phyloP scores from a whole-genome alignment of 2,113 vertebrate species.

The Dermatemys mawii region DNA sequence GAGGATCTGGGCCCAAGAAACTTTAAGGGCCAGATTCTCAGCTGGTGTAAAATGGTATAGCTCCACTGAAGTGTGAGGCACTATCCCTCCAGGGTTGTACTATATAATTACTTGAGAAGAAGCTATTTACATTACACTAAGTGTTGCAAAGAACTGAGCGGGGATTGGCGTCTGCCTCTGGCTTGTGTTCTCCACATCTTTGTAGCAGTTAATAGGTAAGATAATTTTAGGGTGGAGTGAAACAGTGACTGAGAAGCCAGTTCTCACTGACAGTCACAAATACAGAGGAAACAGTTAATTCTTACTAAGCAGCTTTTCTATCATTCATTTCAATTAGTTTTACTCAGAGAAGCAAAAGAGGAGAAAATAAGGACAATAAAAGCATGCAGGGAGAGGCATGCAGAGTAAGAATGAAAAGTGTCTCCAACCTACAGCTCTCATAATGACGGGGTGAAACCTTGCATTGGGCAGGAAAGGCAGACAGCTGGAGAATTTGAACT shows the following conservation, averaged over 20 bases:
- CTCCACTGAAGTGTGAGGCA: background rate
- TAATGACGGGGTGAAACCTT: background rate
- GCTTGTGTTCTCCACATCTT: background rate
- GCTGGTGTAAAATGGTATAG: background rate
- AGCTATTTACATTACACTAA: background rate
- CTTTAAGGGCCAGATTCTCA: fast-evolving
- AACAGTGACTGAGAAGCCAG: background rate
- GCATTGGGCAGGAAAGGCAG: background rate
- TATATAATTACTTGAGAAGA: background rate
- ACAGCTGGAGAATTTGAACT: fast-evolving
- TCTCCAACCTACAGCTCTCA: background rate
- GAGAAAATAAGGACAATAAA: background rate
- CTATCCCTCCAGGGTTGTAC: background rate
- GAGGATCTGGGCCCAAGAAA: background rate
- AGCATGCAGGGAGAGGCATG: background rate
- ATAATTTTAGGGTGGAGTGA: conserved; percentile 9
- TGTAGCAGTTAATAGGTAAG: background rate
- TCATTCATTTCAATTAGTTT: background rate
- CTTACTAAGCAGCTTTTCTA: background rate
- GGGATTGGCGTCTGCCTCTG: background rate
- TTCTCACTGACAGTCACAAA: background rate
- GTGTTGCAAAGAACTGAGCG: background rate
- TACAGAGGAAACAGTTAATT: background rate
- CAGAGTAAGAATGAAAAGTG: background rate
- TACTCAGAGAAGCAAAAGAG: background rate